These are phyloP conservation scores for Apis cerana DNA, from an alignment of 1,140 invertebrate genomes.

Conservation along the genomic window DNA sequence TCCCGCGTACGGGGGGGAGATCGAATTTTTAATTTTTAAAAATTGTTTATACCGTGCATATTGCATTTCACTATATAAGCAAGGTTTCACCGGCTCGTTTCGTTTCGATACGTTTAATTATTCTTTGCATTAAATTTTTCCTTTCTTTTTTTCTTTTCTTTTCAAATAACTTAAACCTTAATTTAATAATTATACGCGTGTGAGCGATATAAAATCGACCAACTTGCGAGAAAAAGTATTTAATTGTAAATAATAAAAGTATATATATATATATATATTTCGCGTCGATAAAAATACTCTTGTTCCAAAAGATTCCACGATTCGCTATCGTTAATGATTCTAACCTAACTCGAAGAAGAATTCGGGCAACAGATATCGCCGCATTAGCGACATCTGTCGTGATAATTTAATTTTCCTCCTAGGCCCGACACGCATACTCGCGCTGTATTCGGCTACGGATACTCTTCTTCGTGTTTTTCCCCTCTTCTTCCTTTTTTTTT, in stretches of 20 bases:
- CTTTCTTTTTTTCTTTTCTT: neutral
- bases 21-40: conserved; percentile 32
- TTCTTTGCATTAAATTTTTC: neutral
- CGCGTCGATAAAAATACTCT: no score
- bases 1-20: neutral
- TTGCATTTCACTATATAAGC: neutral
- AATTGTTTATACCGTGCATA: neutral
- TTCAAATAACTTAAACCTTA: no score
- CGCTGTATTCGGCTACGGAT: conserved; percentile 57
- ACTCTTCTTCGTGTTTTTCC: conserved; percentile 45
- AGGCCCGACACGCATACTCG: neutral
- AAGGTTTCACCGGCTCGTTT: neutral
- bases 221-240: no score
- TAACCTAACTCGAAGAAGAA: no score
- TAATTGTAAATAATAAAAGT: no score
- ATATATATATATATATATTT: no score
- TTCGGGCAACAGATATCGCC: no score
- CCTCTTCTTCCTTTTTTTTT: neutral
- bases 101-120: conserved; percentile 11
- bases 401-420: conserved; percentile 60
- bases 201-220: no score
- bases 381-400: neutral
- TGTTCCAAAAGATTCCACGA: no score
- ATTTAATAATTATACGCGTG: no score
- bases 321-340: no score